phyloP scores from a whole-genome alignment of 2,888 invertebrate genomes.

The Parochlus steinenii region DNA sequence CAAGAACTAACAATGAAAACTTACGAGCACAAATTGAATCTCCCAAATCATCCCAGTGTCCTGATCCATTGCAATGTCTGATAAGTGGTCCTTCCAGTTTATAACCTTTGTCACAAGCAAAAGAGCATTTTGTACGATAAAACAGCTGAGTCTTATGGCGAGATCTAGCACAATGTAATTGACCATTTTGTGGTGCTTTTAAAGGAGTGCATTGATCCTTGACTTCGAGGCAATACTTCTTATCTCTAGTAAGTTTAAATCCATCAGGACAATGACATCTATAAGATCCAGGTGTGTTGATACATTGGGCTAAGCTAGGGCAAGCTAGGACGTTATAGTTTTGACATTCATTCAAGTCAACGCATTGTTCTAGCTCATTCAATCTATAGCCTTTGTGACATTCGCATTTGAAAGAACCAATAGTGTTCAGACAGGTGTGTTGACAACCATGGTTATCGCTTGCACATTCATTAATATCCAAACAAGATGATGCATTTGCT shows the following conservation, averaged over 20 bases:
- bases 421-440: constrained; percentile 32
- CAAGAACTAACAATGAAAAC: constrained; percentile 18
- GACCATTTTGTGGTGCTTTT: constrained; percentile 23
- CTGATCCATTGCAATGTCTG: constrained; percentile 33
- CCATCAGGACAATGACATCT: constrained; percentile 34
- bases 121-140: constrained; percentile 26
- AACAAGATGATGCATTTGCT: constrained; percentile 23
- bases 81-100: constrained; percentile 35
- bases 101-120: constrained; percentile 32
- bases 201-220: constrained; percentile 24
- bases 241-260: constrained; percentile 21
- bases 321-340: constrained; percentile 27
- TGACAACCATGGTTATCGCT: constrained; percentile 27
- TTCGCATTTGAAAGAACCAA: constrained; percentile 38
- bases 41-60: constrained; percentile 34
- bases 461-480: constrained; percentile 30
- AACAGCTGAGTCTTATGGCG: constrained; percentile 26
- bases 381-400: constrained; percentile 40
- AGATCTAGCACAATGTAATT: constrained; percentile 25
- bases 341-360: constrained; percentile 39
- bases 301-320: constrained; percentile 23
- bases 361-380: constrained; percentile 31
- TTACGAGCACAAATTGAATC: constrained; percentile 36
- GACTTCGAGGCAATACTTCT: constrained; percentile 18
- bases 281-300: constrained; percentile 33